Evolutionary conservation across 2,888 invertebrate genomes (phyloP).

Genomic region (Amiota mariae): DNA sequence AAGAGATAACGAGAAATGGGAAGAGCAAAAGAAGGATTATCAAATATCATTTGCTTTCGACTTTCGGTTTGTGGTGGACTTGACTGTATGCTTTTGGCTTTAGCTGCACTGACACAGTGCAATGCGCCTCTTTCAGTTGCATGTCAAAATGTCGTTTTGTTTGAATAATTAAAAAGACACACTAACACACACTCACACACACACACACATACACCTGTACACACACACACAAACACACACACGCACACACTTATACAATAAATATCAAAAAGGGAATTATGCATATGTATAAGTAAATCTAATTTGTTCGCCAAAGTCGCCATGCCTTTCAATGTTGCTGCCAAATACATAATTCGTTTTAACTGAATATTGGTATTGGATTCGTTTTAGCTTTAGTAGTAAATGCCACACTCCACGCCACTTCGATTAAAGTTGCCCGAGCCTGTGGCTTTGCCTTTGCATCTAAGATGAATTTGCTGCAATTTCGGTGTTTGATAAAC

Average conservation of each 20-base stretch:
- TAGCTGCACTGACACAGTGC: slow-evolving; percentile 37
- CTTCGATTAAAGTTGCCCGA: too few species aligned
- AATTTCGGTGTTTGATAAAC: too few species aligned
- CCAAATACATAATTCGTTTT: too few species aligned
- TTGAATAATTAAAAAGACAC: slow-evolving; percentile 60
- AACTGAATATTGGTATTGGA: too few species aligned
- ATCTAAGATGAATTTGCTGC: too few species aligned
- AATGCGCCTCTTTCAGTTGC: slow-evolving; percentile 30
- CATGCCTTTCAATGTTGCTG: slow-evolving; percentile 1
- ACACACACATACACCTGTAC: slow-evolving; percentile 20
- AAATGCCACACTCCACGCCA: too few species aligned
- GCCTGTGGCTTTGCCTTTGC: too few species aligned
- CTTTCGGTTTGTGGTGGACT: too few species aligned
- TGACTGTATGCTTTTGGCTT: slow-evolving; percentile 34
- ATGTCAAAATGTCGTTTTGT: slow-evolving; percentile 57
- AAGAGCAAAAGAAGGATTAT: too few species aligned
- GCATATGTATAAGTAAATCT: slow-evolving; percentile 63
- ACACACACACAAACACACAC: neutral
- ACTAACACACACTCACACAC: slow-evolving; percentile 27
- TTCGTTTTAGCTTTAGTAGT: too few species aligned
- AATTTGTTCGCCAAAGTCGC: slow-evolving; percentile 51
- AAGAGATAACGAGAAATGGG: too few species aligned
- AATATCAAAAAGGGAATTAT: slow-evolving; percentile 61
- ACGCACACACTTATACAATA: neutral
- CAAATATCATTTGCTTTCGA: too few species aligned